Evolutionary conservation across 1,140 invertebrate genomes (phyloP), one percentile per base, ranked within the genome.

Genomic region (Brachionus sp.): DNA sequence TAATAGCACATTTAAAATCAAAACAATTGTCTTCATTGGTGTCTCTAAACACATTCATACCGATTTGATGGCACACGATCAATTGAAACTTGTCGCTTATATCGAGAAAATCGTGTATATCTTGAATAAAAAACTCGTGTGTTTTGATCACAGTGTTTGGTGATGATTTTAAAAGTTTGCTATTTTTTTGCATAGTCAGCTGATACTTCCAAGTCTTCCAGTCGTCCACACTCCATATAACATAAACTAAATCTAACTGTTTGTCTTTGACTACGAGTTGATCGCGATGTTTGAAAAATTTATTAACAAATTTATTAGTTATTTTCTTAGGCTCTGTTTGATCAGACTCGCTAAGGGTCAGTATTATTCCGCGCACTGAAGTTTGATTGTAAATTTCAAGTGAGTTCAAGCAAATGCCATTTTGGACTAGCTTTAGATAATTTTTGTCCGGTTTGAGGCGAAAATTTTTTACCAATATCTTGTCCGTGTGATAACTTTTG

Each of bases 91-190:
- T 37, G 23, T 80, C 19, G 12, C 25, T 66, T 25, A 80, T 80
- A 10, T 80, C 46, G 2, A 80, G 7, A 5, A 62, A 19, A 19
- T 66, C 0, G 57, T 80, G 1, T 4, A 80, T 16, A 37, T 37
- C 62, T 35, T 80, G 77, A 5, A 80, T 80, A 37, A 80, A 80
- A 80, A 80, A 80, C n/a, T 80, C 77, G n/a, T 80, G 77, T 0
- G 77, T 80, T 80, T 66, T 57, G 12, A 62, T 44, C 0, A 42
- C 5, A 13, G 35, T 62, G 9, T 80, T 80, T 23, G 37, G 7
- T 12, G 70, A 75, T 13, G 70, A 75, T 25, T 25, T 75, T 39
- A 70, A 39, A n/a, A 70, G 9, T 80, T 66, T 80, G 29, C 10
- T 19, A 44, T 66, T 80, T 57, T 66, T 57, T n/a, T 80, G 77